Evolutionary conservation across 2,113 vertebrate species (phyloP).

Genomic region (Puffinus mauretanicus): DNA sequence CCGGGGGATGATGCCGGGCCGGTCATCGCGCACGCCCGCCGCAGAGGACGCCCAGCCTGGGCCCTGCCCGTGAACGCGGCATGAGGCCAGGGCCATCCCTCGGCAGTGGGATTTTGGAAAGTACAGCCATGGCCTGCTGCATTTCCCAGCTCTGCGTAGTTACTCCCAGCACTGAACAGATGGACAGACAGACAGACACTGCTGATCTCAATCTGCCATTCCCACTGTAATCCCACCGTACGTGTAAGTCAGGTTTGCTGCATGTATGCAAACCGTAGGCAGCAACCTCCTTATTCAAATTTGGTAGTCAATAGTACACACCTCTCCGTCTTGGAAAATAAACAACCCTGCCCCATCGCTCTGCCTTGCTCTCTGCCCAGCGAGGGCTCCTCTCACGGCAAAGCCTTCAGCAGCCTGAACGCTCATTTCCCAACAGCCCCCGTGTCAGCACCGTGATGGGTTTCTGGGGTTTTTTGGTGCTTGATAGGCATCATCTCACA

Average conservation of each 20-base stretch:
- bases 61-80: not conserved
- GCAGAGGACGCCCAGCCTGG: not conserved
- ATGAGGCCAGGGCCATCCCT: not conserved
- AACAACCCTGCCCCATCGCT: not conserved
- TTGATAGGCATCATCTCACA: not conserved
- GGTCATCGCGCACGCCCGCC: rapidly evolving
- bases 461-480: not conserved
- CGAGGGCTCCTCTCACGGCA: not conserved
- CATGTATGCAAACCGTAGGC: not conserved
- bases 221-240: not conserved
- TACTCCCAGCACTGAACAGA: not conserved
- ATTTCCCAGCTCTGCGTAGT: not conserved
- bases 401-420: not conserved
- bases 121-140: not conserved
- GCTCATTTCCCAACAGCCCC: not conserved
- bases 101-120: not conserved
- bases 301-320: not conserved
- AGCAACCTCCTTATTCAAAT: not conserved
- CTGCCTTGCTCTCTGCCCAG: not conserved
- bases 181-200: not conserved
- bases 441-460: rapidly evolving
- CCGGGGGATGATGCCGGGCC: rapidly evolving
- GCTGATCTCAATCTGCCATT: not conserved
- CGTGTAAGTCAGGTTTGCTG: not conserved
- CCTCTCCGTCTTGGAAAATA: not conserved